Base-by-base conservation (phyloP, 2,113 vertebrate genomes). In the Balaeniceps rex region DNA sequence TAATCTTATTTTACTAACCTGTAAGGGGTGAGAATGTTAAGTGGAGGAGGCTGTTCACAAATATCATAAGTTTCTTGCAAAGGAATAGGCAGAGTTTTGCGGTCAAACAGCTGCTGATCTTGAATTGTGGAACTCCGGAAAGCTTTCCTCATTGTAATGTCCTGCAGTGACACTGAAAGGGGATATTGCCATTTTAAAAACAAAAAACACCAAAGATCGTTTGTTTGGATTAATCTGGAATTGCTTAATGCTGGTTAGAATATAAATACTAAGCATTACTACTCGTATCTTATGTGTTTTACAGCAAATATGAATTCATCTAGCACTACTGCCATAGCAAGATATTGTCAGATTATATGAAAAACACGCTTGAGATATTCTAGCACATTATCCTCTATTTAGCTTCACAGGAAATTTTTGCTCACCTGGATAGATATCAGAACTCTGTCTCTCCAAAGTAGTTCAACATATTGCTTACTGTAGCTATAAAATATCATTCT, bases 111-210 rank as follows among this genome's bases (percentile, higher is more conserved):
- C 98, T 99, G 99, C 52, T 99, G 99, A 97, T 99, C 99, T 97
- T 99, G 99, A 97, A 98, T 98, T 29, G 99, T 99, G 76, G 99
- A 99, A 95, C 99, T 99, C 96, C 99, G 98, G 98, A 99, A 99
- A 33, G 99, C 99, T 97, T 99, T 99, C 95, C 99, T 99, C 99
- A 99, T 99, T 34, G 99, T 99, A 87, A 99, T 99, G 98, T 99
- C 99, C 98, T 99, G 99, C 90, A 99, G 98, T 82, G 99, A 99
- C 94, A 99, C 99, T 99, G 96, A 68, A 97, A 97, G 51, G 81
- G 25, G 17, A 98, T 33, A 90, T 28, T n/a, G 36, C 24, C 93
- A 28, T 86, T 91, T 38, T 10, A 61, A 63, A 69, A 69, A 36
- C 11, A 44, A 44, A 42, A 61, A 23, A 2, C 34, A 83, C 5